Conservation (phyloP, 2,888 invertebrate species). For the Desoria tigrina region DNA sequence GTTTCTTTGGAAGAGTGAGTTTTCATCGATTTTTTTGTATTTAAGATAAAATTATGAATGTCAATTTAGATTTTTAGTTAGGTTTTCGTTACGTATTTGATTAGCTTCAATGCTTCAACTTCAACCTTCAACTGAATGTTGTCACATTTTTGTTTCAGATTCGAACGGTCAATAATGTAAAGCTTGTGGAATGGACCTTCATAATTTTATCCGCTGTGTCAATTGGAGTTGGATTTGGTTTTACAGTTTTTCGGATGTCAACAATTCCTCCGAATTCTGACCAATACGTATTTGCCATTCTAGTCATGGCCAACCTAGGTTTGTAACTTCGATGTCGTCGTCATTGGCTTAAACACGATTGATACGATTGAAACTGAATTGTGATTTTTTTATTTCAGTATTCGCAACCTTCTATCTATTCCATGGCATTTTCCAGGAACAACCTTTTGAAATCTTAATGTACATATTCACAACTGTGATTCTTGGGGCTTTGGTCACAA, state of each 20-base stretch:
- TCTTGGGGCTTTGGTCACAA: slow-evolving; percentile 41
- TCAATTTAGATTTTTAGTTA: too few species aligned
- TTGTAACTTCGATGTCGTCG: slow-evolving; percentile 15
- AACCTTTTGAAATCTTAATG: slow-evolving; percentile 48
- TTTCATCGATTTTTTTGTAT: too few species aligned
- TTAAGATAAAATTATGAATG: too few species aligned
- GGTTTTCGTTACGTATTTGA: too few species aligned
- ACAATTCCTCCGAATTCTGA: slow-evolving; percentile 36
- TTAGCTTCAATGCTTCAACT: too few species aligned
- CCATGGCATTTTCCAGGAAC: slow-evolving; percentile 51
- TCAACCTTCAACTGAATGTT: background rate
- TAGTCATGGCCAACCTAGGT: slow-evolving; percentile 45
- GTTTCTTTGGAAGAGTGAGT: slow-evolving; percentile 40
- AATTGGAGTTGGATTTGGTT: slow-evolving; percentile 33
- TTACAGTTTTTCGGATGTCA: slow-evolving; percentile 39
- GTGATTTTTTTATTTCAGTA: slow-evolving; percentile 28
- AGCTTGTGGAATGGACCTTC: slow-evolving; percentile 43
- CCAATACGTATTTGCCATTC: slow-evolving; percentile 42
- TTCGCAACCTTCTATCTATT: slow-evolving; percentile 48
- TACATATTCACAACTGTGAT: slow-evolving; percentile 40
- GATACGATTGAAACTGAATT: background rate
- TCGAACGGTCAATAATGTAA: slow-evolving; percentile 37
- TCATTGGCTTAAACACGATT: background rate
- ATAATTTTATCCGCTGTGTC: slow-evolving; percentile 28
- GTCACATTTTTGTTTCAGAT: slow-evolving; percentile 33